These are phyloP conservation scores for Passer montanus DNA, from an alignment of 2,113 vertebrate genomes.

Conservation along the genomic window DNA sequence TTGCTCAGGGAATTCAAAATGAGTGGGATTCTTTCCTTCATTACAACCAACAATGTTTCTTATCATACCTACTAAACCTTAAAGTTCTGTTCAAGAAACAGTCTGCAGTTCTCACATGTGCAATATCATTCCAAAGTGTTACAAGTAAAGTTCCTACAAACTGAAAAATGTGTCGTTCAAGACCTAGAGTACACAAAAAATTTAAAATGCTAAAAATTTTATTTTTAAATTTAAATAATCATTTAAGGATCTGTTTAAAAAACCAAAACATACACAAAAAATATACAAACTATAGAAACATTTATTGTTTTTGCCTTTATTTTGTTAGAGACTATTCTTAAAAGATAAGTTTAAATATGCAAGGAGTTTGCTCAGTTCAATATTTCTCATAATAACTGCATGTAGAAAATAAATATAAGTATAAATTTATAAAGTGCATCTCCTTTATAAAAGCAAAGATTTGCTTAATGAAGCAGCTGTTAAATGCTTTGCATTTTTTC, in stretches of 20 bases:
- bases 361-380: neutral
- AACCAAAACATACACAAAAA: neutral
- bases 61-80: neutral
- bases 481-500: neutral
- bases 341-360: neutral
- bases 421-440: neutral
- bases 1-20: neutral
- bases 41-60: neutral
- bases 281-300: neutral
- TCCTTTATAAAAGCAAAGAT: neutral
- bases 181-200: neutral
- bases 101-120: neutral
- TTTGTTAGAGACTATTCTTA: neutral
- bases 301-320: neutral
- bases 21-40: neutral
- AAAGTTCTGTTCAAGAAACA: neutral
- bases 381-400: neutral
- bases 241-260: neutral
- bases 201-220: neutral
- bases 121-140: neutral
- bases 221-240: neutral
- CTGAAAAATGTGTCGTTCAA: neutral
- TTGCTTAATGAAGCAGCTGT: neutral
- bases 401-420: neutral
- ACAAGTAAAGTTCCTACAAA: neutral